Evolutionary conservation across 2,888 invertebrate genomes (phyloP).

Genomic region (Drosophila ochracea): DNA sequence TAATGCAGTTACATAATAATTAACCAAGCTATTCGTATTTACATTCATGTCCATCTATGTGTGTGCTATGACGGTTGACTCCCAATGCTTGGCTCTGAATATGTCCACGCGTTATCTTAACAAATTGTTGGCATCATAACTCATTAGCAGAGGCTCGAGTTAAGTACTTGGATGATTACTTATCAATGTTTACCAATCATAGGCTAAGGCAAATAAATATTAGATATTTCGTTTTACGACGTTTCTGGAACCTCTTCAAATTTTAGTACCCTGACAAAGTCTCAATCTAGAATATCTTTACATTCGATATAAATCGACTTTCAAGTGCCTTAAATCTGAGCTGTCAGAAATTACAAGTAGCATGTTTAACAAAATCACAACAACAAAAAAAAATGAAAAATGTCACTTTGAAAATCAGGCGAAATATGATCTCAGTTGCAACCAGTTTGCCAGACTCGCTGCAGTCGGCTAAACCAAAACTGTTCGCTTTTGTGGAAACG

Average conservation of each 20-base stretch:
- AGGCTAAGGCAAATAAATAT: background rate
- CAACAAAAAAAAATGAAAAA: background rate
- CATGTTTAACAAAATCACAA: slow-evolving; percentile 6
- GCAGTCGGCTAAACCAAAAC: slow-evolving; percentile 59
- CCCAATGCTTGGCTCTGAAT: background rate
- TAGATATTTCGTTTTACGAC: background rate
- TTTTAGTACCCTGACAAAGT: background rate
- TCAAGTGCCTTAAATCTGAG: slow-evolving; percentile 11
- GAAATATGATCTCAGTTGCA: slow-evolving; percentile 45
- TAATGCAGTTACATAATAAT: slow-evolving; percentile 80
- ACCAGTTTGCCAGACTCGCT: slow-evolving; percentile 29
- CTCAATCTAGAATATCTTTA: background rate
- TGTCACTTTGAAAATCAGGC: slow-evolving; percentile 25
- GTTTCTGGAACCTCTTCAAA: background rate
- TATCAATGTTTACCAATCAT: slow-evolving; percentile 1
- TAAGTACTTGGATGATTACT: slow-evolving; percentile 7
- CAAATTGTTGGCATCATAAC: slow-evolving; percentile 29
- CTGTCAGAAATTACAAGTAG: slow-evolving; percentile 7
- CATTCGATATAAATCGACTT: background rate
- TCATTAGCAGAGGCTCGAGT: slow-evolving; percentile 23
- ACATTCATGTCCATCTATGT: slow-evolving; percentile 11
- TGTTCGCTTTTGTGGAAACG: slow-evolving; percentile 72
- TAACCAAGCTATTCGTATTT: slow-evolving; percentile 54
- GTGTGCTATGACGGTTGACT: background rate
- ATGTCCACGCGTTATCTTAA: slow-evolving; percentile 24